Evolutionary conservation across 2,113 vertebrate genomes (phyloP).

Genomic region (Rhinogobius similis): DNA sequence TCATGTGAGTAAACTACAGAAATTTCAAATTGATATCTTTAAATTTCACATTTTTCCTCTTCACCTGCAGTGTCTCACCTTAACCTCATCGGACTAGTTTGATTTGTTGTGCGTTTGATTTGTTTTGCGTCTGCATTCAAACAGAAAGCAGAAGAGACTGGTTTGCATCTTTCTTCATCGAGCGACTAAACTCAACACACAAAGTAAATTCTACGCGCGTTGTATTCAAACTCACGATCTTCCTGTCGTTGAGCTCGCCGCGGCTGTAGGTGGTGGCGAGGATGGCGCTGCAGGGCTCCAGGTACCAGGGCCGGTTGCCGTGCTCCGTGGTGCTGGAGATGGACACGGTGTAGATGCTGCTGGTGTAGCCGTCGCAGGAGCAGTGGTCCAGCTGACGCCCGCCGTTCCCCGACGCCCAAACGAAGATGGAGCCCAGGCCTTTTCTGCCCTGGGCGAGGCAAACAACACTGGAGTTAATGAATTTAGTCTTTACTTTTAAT

Average conservation of each 20-base stretch:
- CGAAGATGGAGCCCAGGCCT: slow-evolving; percentile 90
- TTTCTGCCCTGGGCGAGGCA: slow-evolving; percentile 81
- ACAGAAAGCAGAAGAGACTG: too few species aligned
- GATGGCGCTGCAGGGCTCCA: slow-evolving; percentile 89
- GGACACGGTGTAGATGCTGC: slow-evolving; percentile 94
- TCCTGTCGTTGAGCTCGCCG: slow-evolving; percentile 87
- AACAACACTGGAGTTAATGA: background rate
- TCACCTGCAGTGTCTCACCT: too few species aligned
- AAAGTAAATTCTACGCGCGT: background rate
- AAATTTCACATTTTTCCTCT: too few species aligned
- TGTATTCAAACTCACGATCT: slow-evolving; percentile 76
- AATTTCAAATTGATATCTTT: too few species aligned
- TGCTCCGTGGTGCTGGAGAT: slow-evolving; percentile 91
- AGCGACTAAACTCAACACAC: too few species aligned
- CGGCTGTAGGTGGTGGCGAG: slow-evolving; percentile 93
- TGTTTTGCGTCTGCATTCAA: too few species aligned
- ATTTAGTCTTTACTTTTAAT: too few species aligned
- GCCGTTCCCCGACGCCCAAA: slow-evolving; percentile 91
- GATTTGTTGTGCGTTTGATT: too few species aligned
- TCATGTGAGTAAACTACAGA: too few species aligned
- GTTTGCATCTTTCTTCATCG: too few species aligned
- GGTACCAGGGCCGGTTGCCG: slow-evolving; percentile 90
- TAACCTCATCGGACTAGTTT: too few species aligned
- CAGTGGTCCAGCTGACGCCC: slow-evolving; percentile 89
- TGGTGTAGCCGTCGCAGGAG: slow-evolving; percentile 93